Conservation (phyloP, 2,888 invertebrate species). For the Peribatodes rhomboidaria region DNA sequence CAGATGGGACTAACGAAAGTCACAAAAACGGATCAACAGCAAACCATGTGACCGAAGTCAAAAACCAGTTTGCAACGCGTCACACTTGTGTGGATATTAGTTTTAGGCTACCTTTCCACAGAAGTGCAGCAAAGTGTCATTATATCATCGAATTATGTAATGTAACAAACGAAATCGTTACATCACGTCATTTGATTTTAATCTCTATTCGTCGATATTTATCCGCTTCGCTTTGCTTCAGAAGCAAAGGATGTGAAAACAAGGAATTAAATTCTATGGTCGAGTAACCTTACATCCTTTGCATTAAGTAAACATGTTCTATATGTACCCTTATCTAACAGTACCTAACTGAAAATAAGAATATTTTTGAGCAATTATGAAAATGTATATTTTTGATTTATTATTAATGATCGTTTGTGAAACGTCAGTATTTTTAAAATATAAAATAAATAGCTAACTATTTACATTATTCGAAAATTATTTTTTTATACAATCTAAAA, state of each 20-base stretch:
- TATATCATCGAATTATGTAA: neutral
- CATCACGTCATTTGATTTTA: too few species aligned
- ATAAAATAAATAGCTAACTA: neutral
- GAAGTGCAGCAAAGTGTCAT: neutral
- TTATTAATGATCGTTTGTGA: neutral
- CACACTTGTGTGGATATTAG: neutral
- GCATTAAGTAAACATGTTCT: neutral
- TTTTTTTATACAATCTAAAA: too few species aligned
- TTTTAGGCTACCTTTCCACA: neutral
- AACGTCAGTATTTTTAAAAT: neutral
- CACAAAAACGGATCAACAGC: too few species aligned
- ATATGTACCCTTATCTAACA: neutral
- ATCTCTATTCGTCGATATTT: neutral
- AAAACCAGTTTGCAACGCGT: neutral
- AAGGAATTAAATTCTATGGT: too few species aligned
- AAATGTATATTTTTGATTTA: neutral
- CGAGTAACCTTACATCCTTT: neutral
- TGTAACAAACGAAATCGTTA: neutral
- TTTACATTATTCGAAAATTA: neutral
- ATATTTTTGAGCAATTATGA: neutral
- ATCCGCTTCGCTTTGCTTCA: neutral
- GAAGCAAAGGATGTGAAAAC: too few species aligned
- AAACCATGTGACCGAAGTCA: neutral
- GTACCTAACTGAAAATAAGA: conserved; percentile 2
- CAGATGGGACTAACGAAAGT: neutral